Base-by-base conservation (phyloP, 1,140 invertebrate genomes). In the Heliothis virescens region DNA sequence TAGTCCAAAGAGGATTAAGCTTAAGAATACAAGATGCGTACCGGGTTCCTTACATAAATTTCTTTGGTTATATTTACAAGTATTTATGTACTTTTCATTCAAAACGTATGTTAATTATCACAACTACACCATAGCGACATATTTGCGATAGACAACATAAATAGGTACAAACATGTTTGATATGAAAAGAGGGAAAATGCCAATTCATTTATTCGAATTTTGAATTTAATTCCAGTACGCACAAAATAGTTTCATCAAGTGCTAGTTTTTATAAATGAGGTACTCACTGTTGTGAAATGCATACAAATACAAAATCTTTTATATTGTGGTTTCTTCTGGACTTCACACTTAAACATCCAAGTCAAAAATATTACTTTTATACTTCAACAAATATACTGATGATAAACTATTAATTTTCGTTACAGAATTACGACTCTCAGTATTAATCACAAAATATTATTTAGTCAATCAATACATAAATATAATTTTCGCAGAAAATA, bases 11-110 rank as follows among this genome's bases (percentile, higher is more conserved):
- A 67, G 47, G 47, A 67, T 26, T 11, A 50, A 67, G n/a, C 47
- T 10, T 41, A 62, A 62, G 18, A 65, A 65, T 16, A 63, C 29
- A 53, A 53, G 18, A 15, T 53, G 67, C 48, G 50, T 53, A 71
- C 67, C 67, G 48, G 50, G 21, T 29, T 10, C 67, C 80, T 63
- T 69, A 82, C 34, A 79, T 69, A 80, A 67, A 79, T 81, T 82
- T 85, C 82, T 84, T 87, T 87, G 84, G 84, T 85, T 81, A 74
- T 87, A 85, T 84, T 87, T 87, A 86, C 80, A 75, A 84, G 82
- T 79, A 63, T 75, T 75, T 75, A 75, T 75, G 83, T 81, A 85
- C 81, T 83, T 81, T 47, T 55, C 67, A 78, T 79, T 62, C 47
- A 75, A 74, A 60, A 62, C 57, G 62, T 75, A 73, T 72, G 16